Evolutionary conservation across 2,888 invertebrate genomes (phyloP), one percentile per base, ranked within the genome.

Genomic region (Dryobotodes eremita): DNA sequence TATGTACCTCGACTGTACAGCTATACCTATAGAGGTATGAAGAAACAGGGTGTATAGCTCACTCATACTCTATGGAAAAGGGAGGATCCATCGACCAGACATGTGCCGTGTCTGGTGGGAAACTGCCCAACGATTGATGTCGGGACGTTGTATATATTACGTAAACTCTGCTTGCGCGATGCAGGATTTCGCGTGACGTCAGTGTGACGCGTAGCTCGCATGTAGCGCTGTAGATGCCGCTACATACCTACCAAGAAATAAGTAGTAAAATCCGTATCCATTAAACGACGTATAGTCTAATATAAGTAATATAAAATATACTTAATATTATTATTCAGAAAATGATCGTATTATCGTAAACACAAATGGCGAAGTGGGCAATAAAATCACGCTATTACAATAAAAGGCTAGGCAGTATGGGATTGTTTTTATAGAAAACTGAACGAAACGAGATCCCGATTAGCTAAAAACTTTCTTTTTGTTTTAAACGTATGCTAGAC

Each of bases 291-390:
- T 53, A 26, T 36, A n/a, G 2, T 75, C n/a, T 53, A 79, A 20
- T 7, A 23, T 17, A 31, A 55, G 42, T 71, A 79, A 31, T 53
- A n/a, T 7, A n/a, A 10, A 69, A 75, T 80, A 72, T 71, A n/a
- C n/a, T n/a, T n/a, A 69, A 78, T 76, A 61, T 75, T 81, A 86
- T 79, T 84, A 82, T 79, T 84, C 59, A 75, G 59, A 55, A 78
- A 46, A 77, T 68, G 75, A 71, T 75, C 36, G 66, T 55, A 85
- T 80, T 80, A 82, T 82, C 87, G 79, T 87, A 77, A 87, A 87
- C 74, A 77, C 23, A 75, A 85, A 87, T 77, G 81, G 85, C 55
- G 17, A 73, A 72, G 70, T 61, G 66, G 79, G 23, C 75, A 65
- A 81, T 82, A 84, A 87, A 84, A 87, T 74, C 72, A 72, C 68